phyloP scores from a whole-genome alignment of 1,140 invertebrate genomes.

The Chrysoperla carnea region DNA sequence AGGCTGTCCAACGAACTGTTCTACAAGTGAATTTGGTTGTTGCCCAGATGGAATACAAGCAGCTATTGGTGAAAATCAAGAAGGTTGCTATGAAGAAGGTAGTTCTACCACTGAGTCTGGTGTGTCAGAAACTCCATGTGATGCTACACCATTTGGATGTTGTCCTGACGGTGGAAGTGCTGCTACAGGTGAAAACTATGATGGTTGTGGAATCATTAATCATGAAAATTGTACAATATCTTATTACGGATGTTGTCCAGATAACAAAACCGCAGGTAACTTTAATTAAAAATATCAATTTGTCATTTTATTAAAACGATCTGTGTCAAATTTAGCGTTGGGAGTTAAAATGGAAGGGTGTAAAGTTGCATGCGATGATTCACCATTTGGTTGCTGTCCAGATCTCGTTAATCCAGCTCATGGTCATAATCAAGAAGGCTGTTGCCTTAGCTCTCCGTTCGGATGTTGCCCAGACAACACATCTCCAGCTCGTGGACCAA shows the following conservation, averaged over 20 bases:
- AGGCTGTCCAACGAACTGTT: conserved; percentile 45
- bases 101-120: neutral
- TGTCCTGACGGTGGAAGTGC: conserved; percentile 72
- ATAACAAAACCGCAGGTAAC: conserved; percentile 48
- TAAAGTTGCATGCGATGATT: conserved; percentile 42
- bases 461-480: conserved; percentile 88
- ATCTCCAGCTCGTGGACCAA: conserved; percentile 60
- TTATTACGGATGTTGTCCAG: conserved; percentile 60
- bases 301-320: too few species aligned
- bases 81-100: conserved; percentile 2
- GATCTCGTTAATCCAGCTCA: conserved; percentile 73
- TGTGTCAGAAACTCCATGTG: conserved; percentile 23
- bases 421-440: conserved; percentile 65
- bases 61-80: conserved; percentile 43
- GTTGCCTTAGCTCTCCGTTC: conserved; percentile 49
- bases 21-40: conserved; percentile 66
- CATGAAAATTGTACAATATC: conserved; percentile 33
- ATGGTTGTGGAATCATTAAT: conserved; percentile 29
- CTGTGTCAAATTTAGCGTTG: conserved; percentile 32
- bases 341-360: conserved; percentile 59
- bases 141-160: conserved; percentile 69
- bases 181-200: conserved; percentile 43
- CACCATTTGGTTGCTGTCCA: conserved; percentile 74
- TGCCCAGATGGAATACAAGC: conserved; percentile 72
- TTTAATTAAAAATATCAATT: conserved; percentile 13